Percentiles rank a stretch among this genome's conserved stretches.
phyloP scores from a whole-genome alignment of 2,113 vertebrate species.

The Ctenodactylus gundi region DNA sequence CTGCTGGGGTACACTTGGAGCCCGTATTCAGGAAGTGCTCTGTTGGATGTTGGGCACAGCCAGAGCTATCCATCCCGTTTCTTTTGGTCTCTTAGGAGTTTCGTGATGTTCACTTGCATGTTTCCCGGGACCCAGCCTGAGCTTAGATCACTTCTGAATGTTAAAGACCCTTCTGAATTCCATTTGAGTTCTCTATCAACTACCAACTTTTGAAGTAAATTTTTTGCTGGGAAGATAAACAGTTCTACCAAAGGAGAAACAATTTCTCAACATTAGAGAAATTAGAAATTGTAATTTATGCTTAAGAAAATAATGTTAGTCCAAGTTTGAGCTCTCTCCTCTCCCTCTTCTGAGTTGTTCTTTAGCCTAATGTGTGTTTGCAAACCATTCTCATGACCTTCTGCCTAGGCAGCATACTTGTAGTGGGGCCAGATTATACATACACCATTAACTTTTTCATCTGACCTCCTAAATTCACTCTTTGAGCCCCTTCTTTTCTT shows the following conservation, averaged over 20 bases:
- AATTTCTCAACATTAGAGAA: conserved; percentile 61
- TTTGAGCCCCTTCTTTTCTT: conserved; percentile 39
- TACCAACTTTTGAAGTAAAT: conserved; percentile 32
- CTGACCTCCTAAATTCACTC: conserved; percentile 15
- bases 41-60: neutral
- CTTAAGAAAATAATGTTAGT: conserved; percentile 64
- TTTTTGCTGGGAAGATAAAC: conserved; percentile 64
- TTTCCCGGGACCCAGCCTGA: conserved; percentile 26
- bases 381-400: conserved; percentile 74
- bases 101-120: neutral
- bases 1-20: neutral
- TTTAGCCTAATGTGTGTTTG: neutral
- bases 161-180: neutral
- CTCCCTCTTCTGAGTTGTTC: neutral
- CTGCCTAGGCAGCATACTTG: conserved; percentile 39
- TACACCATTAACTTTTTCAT: conserved; percentile 37
- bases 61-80: neutral
- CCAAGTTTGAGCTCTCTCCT: conserved; percentile 27
- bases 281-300: conserved; percentile 74
- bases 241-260: conserved; percentile 51
- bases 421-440: conserved; percentile 56
- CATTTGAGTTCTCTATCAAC: conserved; percentile 17
- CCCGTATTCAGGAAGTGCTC: neutral
- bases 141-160: neutral
- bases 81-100: neutral